Evolutionary conservation across 2,113 vertebrate species (phyloP), one percentile per base, ranked within the genome.

Genomic region (Onychorhynchus coronatus): DNA sequence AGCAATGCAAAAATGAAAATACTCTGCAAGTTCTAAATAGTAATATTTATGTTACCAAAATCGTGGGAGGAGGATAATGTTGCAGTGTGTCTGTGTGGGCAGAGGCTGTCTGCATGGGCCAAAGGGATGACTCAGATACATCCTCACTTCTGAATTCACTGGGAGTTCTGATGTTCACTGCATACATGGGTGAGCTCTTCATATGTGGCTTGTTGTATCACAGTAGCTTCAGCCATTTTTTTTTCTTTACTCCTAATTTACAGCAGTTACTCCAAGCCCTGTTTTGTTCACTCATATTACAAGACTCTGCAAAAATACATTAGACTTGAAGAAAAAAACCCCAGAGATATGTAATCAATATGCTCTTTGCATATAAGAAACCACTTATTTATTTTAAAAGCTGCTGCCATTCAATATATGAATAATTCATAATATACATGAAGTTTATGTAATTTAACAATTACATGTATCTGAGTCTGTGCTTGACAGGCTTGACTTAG

Each of bases 391-490:
- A 81, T 90, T 90, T 95, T 83, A 62, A 84, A 93, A 49, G 30
- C 65, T 68, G 31, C 9, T 68, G 31, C 9, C 37, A 37, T 81
- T 49, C 80, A 42, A 61, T 89, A 68, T 21, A 68, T 63, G 65
- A 94, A 83, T 71, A 66, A 63, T 92, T 96, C 22, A 59, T 92
- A 79, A 90, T 67, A 68, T 50, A 52, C 50, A 39, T 73, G 37
- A 85, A 92, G 52, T 96, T 97, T 52, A 11, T 31, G 6, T 95
- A 97, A 95, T 96, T 97, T 97, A 97, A 96, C 95, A 96, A 55
- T 97, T 94, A 83, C 75, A 52, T 93, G 49, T 93, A 76, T 95
- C 82, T 61, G 58, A 68, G 73, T 94, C 91, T 95, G 93, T 39
- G 49, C 79, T 94, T 89, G 94, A 97, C 81, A 95, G 96, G 42